Conservation (phyloP, 2,888 invertebrate species). For the Habrosyne pyritoides region DNA sequence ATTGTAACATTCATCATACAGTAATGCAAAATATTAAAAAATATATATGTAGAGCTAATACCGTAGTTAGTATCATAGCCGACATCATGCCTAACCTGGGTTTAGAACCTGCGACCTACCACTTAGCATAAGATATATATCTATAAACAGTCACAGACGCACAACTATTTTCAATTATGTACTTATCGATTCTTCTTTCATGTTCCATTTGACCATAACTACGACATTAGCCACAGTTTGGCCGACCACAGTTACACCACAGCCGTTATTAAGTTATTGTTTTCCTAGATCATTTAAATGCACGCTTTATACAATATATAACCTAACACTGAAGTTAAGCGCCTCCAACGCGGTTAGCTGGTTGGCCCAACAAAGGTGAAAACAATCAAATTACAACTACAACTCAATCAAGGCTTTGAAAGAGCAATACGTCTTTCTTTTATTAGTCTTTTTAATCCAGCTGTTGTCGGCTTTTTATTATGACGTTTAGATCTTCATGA, state of each 20-base stretch:
- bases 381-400: background rate
- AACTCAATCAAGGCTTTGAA: no score
- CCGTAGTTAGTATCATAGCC: background rate
- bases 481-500: no score
- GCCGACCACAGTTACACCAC: background rate
- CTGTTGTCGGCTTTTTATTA: no score
- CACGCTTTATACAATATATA: slow-evolving; percentile 10
- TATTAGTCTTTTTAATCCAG: no score
- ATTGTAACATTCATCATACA: background rate
- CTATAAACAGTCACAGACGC: no score
- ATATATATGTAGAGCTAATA: background rate
- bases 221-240: background rate
- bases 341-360: background rate
- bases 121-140: no score
- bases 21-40: background rate
- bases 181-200: background rate
- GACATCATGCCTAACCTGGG: background rate
- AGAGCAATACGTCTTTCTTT: no score
- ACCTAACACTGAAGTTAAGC: background rate
- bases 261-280: background rate
- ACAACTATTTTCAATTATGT: no score
- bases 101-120: no score
- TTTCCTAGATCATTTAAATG: slow-evolving; percentile 7
- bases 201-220: background rate
- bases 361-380: background rate